These are phyloP conservation scores for Andrena trimmerana DNA, from an alignment of 2,888 invertebrate genomes.

Conservation along the genomic window DNA sequence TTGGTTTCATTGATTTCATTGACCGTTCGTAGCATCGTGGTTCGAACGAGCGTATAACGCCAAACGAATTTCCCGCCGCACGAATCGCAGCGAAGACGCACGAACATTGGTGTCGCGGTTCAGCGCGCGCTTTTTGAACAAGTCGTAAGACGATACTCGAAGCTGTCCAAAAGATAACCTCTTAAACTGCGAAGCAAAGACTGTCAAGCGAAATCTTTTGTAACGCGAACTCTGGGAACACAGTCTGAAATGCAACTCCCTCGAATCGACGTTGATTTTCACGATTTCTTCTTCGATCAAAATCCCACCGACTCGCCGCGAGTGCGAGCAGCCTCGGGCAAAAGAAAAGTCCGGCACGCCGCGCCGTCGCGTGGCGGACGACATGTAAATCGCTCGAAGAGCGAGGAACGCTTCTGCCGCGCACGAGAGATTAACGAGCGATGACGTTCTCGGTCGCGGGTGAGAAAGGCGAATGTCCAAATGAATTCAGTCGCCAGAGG, in stretches of 20 bases:
- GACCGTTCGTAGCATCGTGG: background rate
- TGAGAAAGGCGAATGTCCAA: constrained; percentile 6
- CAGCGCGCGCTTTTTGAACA: no score
- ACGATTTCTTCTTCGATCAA: background rate
- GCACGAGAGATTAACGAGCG: background rate
- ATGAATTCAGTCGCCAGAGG: constrained; percentile 3
- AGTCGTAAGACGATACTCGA: no score
- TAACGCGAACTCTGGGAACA: no score
- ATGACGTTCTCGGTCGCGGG: background rate
- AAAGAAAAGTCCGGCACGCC: no score
- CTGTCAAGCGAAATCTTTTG: no score
- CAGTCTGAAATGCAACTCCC: background rate
- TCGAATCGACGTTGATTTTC: background rate
- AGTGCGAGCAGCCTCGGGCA: no score
- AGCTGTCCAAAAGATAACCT: no score
- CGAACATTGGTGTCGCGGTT: no score
- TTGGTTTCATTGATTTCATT: constrained; percentile 1
- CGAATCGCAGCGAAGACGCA: no score
- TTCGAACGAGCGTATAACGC: background rate
- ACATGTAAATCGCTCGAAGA: background rate
- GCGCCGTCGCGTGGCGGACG: no score
- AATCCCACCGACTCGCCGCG: background rate
- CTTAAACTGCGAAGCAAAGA: no score
- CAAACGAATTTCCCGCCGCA: no score
- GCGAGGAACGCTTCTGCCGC: constrained; percentile 13